These are phyloP conservation scores for Varanus salvator DNA, from an alignment of 2,113 vertebrate species.

Conservation along the genomic window DNA sequence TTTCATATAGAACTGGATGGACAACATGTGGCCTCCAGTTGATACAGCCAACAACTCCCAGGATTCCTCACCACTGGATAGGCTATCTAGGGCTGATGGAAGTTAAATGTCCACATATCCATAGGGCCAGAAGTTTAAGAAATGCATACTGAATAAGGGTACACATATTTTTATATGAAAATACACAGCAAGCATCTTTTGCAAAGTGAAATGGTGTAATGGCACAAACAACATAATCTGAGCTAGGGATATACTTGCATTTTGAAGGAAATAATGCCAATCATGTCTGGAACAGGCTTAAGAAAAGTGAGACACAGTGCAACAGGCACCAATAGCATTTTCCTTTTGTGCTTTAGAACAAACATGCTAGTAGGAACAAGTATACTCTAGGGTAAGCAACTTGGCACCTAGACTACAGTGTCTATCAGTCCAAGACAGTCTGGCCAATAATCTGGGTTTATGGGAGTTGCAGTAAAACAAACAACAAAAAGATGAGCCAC, in stretches of 20 bases:
- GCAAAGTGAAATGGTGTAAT: slow-evolving; percentile 16
- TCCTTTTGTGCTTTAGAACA: not conserved
- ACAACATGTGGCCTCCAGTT: too few species aligned
- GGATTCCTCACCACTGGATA: too few species aligned
- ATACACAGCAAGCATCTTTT: slow-evolving; percentile 37
- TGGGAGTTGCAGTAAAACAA: too few species aligned
- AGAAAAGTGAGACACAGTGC: slow-evolving; percentile 39
- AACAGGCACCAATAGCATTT: not conserved
- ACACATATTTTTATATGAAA: slow-evolving; percentile 23
- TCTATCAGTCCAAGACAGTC: too few species aligned
- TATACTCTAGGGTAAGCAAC: not conserved
- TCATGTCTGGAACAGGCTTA: slow-evolving; percentile 21
- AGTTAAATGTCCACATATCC: too few species aligned
- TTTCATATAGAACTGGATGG: too few species aligned
- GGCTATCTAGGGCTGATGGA: too few species aligned
- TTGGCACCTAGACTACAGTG: too few species aligned
- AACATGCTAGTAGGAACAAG: not conserved
- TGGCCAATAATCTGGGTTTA: too few species aligned
- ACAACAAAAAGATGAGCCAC: too few species aligned
- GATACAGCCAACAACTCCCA: too few species aligned
- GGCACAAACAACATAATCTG: slow-evolving; percentile 5
- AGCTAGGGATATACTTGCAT: slow-evolving; percentile 9
- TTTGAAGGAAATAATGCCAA: slow-evolving; percentile 59
- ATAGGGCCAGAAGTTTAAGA: not conserved
- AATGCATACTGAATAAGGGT: slow-evolving; percentile 8